Evolutionary conservation across 1,140 invertebrate genomes (phyloP), one percentile per base, ranked within the genome.

Genomic region (Popillia japonica): DNA sequence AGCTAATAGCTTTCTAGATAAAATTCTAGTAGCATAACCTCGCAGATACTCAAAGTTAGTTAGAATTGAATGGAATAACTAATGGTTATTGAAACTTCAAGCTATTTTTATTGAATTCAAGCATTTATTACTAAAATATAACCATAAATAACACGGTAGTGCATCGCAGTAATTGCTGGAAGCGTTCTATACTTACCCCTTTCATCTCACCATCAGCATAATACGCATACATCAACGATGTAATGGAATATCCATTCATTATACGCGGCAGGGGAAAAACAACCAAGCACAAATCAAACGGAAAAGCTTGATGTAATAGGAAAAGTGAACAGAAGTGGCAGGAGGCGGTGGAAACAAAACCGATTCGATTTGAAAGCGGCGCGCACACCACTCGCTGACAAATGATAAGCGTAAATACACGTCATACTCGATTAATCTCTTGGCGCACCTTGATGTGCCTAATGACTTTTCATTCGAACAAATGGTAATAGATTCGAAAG

Each of bases 391-490:
- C 61, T 22, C 22, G 61, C 64, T 72, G 76, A 77, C 76, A 77
- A 77, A 77, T 77, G 76, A 77, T 77, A 64, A 77, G 55, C 80
- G 78, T 81, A 78, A 81, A 81, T 81, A 80, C 68, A 76, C 77
- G 80, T 79, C 79, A 80, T 78, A 81, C 41, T 59, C 78, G 42
- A 81, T 81, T 81, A 81, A 81, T 81, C 79, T 79, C 76, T 34
- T 61, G 79, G 64, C 81, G 75, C 81, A 79, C 81, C 81, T 82
- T 79, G 76, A 78, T 79, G 72, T 73, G 77, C 72, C 75, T 81
- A 80, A 80, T 80, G 78, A 77, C 72, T 80, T 80, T 78, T 80
- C 73, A 80, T 81, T 81, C 75, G 76, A 76, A 77, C 42, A 77
- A 79, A 80, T 78, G 77, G 68, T 77, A 44, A 74, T 74, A 44